Conservation (phyloP, 1,140 invertebrate genomes). For the Drosophila nannoptera region DNA sequence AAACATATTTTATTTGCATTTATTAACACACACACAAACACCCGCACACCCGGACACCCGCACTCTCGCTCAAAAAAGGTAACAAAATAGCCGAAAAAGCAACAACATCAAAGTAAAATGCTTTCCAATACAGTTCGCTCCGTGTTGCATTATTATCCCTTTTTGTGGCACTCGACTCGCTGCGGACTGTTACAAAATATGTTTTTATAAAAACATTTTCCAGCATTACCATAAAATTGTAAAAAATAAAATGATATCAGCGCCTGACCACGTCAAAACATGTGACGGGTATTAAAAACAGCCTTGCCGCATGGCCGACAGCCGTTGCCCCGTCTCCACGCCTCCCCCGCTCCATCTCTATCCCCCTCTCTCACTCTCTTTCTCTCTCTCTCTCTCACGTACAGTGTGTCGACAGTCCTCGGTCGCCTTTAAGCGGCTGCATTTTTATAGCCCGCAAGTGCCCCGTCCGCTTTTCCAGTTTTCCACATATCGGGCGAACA, state of each 20-base stretch:
- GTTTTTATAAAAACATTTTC: slow-evolving; percentile 68
- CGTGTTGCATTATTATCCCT: slow-evolving; percentile 62
- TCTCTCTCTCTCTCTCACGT: too few species aligned
- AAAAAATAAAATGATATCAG: slow-evolving; percentile 45
- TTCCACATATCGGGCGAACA: slow-evolving; percentile 38
- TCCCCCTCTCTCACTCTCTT: too few species aligned
- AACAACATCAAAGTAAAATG: slow-evolving; percentile 67
- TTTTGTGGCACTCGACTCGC: slow-evolving; percentile 33
- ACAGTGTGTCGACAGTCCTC: too few species aligned
- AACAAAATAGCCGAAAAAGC: slow-evolving; percentile 47
- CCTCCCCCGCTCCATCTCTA: too few species aligned
- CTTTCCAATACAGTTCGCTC: slow-evolving; percentile 54
- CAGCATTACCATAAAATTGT: slow-evolving; percentile 74
- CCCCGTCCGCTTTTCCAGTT: not conserved
- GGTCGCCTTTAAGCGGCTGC: slow-evolving; percentile 60
- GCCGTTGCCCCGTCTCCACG: slow-evolving; percentile 24
- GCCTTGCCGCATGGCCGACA: slow-evolving; percentile 49
- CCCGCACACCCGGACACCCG: not conserved
- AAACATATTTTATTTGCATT: slow-evolving; percentile 78
- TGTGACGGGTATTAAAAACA: slow-evolving; percentile 73
- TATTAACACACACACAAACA: slow-evolving; percentile 50
- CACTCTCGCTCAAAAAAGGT: slow-evolving; percentile 19
- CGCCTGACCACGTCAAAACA: slow-evolving; percentile 65
- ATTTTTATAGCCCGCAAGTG: slow-evolving; percentile 36
- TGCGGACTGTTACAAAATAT: slow-evolving; percentile 72